Percentiles rank a stretch among this genome's conserved stretches.
phyloP scores from a whole-genome alignment of 2,888 invertebrate genomes.

The Pachymerium ferrugineum region DNA sequence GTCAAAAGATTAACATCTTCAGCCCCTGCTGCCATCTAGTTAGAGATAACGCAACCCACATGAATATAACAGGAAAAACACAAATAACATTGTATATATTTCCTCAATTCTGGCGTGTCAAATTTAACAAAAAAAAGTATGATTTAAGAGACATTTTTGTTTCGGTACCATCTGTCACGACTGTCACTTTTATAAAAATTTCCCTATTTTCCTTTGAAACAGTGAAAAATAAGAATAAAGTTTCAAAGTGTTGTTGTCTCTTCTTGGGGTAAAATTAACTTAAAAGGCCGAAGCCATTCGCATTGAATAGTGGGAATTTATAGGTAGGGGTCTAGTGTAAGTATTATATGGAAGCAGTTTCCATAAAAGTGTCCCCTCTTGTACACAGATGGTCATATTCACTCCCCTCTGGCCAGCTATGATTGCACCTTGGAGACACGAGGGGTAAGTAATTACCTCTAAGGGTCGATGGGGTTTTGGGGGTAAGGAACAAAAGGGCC shows the following conservation, averaged over 20 bases:
- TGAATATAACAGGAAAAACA: background rate
- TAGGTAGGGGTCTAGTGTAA: background rate
- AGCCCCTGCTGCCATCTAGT: background rate
- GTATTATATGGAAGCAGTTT: constrained; percentile 6
- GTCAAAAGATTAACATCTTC: background rate
- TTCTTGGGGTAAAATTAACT: background rate
- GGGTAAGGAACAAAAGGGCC: background rate
- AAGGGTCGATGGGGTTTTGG: constrained; percentile 1
- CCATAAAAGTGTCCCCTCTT: constrained; percentile 8
- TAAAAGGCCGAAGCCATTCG: background rate
- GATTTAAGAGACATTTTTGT: too few species aligned
- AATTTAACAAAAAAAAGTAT: too few species aligned
- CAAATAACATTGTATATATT: too few species aligned
- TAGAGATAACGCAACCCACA: background rate
- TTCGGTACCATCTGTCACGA: too few species aligned
- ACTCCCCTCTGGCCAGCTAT: background rate
- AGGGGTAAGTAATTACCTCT: constrained; percentile 1
- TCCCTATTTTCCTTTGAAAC: too few species aligned
- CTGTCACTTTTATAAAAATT: too few species aligned
- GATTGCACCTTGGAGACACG: constrained; percentile 1
- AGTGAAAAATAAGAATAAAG: too few species aligned
- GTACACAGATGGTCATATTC: constrained; percentile 5
- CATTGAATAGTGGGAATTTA: background rate
- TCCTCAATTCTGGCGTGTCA: too few species aligned
- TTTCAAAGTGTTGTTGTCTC: too few species aligned